These are phyloP conservation scores for Galaxea fascicularis DNA, from an alignment of 92 coral and sea anemone species.

Conservation along the genomic window DNA sequence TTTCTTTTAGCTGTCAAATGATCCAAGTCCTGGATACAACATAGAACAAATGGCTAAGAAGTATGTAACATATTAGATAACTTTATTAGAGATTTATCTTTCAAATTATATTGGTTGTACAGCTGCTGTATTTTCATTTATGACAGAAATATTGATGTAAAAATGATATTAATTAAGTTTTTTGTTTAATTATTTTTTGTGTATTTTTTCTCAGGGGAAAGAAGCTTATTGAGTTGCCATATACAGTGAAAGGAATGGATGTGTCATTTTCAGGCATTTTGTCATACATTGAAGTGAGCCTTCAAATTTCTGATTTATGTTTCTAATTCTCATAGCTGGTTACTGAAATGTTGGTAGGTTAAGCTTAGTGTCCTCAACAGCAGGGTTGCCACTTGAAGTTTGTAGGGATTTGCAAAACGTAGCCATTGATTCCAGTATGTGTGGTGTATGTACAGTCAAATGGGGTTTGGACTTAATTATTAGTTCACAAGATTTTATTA, in stretches of 20 bases:
- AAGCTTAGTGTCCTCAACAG: neutral
- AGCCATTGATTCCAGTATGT: too few relatives aligned
- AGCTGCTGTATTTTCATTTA: neutral
- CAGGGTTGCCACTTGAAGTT: too few relatives aligned
- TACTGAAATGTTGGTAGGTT: neutral
- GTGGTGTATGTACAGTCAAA: too few relatives aligned
- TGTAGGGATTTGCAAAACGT: too few relatives aligned
- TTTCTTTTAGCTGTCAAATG: slow-evolving; percentile 83
- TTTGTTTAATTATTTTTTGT: neutral
- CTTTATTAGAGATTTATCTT: neutral
- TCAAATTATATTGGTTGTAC: neutral
- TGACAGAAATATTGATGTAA: neutral
- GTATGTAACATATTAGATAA: slow-evolving; percentile 33
- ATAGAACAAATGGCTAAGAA: slow-evolving; percentile 99
- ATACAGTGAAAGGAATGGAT: slow-evolving; percentile 99
- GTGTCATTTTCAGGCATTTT: slow-evolving; percentile 98
- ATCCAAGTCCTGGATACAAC: slow-evolving; percentile 98
- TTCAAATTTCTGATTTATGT: too few relatives aligned
- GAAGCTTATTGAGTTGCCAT: slow-evolving; percentile 91
- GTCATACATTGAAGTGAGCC: slow-evolving; percentile 89
- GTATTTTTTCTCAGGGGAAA: slow-evolving; percentile 72
- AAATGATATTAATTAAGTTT: neutral
- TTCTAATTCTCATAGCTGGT: neutral
- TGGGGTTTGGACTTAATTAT: too few relatives aligned
- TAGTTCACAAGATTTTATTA: too few relatives aligned